Base-by-base conservation (phyloP, 2,113 vertebrate species). In the Rhinolophus ferrumequinum region DNA sequence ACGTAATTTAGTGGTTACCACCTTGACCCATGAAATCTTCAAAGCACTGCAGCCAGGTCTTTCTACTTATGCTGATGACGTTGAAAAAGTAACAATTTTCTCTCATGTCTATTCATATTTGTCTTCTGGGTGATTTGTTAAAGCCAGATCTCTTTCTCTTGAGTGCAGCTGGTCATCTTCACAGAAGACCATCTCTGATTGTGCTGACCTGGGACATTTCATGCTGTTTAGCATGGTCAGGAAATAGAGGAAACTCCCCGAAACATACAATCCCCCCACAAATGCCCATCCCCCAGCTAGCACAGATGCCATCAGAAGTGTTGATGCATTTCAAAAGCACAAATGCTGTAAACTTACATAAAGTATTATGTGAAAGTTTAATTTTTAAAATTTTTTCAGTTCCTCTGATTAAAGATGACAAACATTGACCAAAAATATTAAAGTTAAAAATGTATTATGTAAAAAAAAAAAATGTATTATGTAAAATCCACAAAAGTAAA, bases 21-120 rank as follows among this genome's bases (percentile, higher is more conserved):
- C 95, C 81, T 98, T 99, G 97, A 98, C 98, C 70, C 98, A 99
- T 2, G 99, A 99, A 98, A 99, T 98, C 0, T 99, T 99, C 98
- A 99, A 96, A 98, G 99, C 99, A 52, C 98, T 99, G 97, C 99
- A 99, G 96, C 99, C 99, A 3, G 99, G 99, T 35, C 99, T 99
- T 7, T 99, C 99, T 24, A 99, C 99, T 0, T 99, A 99, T 26
- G 99, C 99, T 2, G 99, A 99, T 73, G 98, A 99, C 3, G 99
- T 99, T 0, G 98, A 99, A 66, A 98, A 99, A 99, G 99, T 99
- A 98, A 97, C 54, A 1, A 0, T 18, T 79, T 75, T 88, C 58
- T 19, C 86, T 86, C 22, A 21, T 24, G 22, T 91, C 56, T 62
- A 3, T 80, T 2, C 38, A 44, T 79, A 1, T 87, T 70, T 73